Evolutionary conservation across 2,888 invertebrate genomes (phyloP).

Genomic region (Troglohyphantes excavatus): DNA sequence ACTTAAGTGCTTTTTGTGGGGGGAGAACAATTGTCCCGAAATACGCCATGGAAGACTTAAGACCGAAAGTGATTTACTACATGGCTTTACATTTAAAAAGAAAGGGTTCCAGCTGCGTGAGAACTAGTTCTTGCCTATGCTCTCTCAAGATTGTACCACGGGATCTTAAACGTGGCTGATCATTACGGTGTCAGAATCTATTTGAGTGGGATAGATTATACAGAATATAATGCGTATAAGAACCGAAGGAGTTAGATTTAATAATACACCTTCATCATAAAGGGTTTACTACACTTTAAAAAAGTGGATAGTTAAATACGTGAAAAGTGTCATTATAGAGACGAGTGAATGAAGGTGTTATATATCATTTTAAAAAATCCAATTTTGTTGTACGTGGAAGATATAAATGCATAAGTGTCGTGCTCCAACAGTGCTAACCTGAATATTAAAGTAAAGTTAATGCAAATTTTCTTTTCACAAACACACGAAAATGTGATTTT

Average conservation of each 20-base stretch:
- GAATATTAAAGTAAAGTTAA: too few relatives aligned
- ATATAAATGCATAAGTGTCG: too few relatives aligned
- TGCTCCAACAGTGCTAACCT: too few relatives aligned
- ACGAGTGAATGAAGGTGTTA: too few relatives aligned
- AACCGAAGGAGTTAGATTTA: neutral
- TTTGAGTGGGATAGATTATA: neutral
- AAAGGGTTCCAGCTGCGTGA: conserved; percentile 16
- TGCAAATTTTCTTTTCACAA: too few relatives aligned
- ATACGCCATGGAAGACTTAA: conserved; percentile 9
- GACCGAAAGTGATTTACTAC: conserved; percentile 40
- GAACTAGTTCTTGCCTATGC: conserved; percentile 16
- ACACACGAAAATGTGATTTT: too few relatives aligned
- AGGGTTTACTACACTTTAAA: too few relatives aligned
- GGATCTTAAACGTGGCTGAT: neutral
- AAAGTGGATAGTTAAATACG: too few relatives aligned
- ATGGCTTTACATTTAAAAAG: neutral
- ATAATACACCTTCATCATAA: neutral
- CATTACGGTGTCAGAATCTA: neutral
- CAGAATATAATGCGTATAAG: neutral
- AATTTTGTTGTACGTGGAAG: too few relatives aligned
- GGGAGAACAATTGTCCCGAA: neutral
- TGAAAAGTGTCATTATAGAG: too few relatives aligned
- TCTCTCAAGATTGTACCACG: neutral
- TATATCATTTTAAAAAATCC: too few relatives aligned
- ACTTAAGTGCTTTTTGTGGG: neutral